These are phyloP conservation scores for Apostichopus japonicus DNA, from an alignment of 35 echinoderm and acorn worm species.

Conservation along the genomic window DNA sequence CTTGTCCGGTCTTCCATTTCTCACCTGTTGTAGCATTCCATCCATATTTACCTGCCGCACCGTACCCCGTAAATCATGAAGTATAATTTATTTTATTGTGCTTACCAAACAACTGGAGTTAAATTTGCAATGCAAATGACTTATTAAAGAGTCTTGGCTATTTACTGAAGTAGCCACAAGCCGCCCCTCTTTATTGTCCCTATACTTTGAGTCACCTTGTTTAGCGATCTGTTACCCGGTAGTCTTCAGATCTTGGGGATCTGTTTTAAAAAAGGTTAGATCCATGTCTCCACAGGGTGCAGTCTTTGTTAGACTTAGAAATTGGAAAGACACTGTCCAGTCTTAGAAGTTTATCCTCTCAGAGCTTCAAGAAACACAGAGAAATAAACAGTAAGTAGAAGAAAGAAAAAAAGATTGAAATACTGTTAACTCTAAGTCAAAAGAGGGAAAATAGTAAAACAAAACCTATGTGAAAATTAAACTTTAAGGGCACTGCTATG, in stretches of 20 bases:
- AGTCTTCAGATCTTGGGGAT: neutral
- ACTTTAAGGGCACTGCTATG: too few relatives aligned
- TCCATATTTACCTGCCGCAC: neutral
- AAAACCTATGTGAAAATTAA: too few relatives aligned
- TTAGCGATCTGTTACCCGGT: neutral
- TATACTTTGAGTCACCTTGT: neutral
- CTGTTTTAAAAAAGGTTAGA: neutral
- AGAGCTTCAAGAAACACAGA: too few relatives aligned
- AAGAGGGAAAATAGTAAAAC: too few relatives aligned
- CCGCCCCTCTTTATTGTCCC: neutral
- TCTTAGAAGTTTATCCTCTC: too few relatives aligned
- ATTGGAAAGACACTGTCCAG: too few relatives aligned
- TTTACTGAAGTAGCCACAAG: conserved; percentile 10
- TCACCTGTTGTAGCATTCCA: neutral
- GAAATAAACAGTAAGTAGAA: too few relatives aligned
- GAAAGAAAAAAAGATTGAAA: too few relatives aligned
- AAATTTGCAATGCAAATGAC: conserved; percentile 32
- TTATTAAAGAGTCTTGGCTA: neutral
- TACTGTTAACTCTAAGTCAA: too few relatives aligned
- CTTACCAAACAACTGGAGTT: conserved; percentile 23
- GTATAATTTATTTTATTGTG: neutral
- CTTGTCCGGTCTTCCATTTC: neutral
- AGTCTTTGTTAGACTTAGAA: too few relatives aligned
- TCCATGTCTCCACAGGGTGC: too few relatives aligned
- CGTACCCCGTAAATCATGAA: neutral